Percentiles rank a stretch among this genome's conserved stretches.
phyloP scores from a whole-genome alignment of 2,113 vertebrate species.

The Monopterus albus region DNA sequence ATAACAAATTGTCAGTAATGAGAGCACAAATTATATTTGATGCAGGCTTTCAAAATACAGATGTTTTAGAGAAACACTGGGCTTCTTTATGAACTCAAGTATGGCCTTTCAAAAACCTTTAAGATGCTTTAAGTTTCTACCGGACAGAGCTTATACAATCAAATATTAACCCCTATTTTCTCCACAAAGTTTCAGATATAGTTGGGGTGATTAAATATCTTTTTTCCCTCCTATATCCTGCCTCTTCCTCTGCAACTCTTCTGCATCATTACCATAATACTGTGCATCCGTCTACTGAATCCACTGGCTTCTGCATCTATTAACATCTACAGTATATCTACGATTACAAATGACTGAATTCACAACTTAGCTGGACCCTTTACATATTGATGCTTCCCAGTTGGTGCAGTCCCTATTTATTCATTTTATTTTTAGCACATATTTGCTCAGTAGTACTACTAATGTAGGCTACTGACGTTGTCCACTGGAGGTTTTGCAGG shows the following conservation, averaged over 20 bases:
- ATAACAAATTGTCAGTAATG: conserved; percentile 59
- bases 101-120: conserved; percentile 25
- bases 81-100: background rate
- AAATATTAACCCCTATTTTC: background rate
- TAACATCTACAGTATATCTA: background rate
- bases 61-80: conserved; percentile 25
- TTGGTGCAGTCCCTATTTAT: no score
- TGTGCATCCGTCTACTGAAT: background rate
- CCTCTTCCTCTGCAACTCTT: background rate
- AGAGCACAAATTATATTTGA: conserved; percentile 39
- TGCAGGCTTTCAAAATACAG: conserved; percentile 26
- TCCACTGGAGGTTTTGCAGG: background rate
- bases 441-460: background rate
- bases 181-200: background rate
- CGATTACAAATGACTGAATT: background rate
- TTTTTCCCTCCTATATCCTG: background rate
- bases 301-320: background rate
- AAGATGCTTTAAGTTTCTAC: background rate
- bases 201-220: background rate
- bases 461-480: no score
- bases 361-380: background rate
- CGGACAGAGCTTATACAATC: background rate
- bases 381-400: conserved; percentile 3
- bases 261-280: background rate
- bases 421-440: no score